Evolutionary conservation across 1,140 invertebrate genomes (phyloP).

Genomic region (Diorhabda sublineata): DNA sequence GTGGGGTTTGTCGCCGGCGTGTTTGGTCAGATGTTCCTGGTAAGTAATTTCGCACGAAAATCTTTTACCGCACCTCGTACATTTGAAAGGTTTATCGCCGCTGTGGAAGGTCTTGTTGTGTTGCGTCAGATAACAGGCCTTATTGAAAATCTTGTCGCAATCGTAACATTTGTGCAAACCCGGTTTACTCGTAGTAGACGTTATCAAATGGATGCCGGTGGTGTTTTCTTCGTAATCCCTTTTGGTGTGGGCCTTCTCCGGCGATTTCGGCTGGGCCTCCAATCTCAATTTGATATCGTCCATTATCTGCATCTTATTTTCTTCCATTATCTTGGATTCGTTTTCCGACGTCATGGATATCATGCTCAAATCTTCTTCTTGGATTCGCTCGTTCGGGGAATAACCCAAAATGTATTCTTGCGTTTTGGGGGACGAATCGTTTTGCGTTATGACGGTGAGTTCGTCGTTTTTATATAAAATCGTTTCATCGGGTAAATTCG

Average conservation of each 20-base stretch:
- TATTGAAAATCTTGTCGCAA: conserved; percentile 81
- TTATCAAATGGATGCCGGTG: conserved; percentile 33
- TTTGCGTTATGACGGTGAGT: conserved; percentile 22
- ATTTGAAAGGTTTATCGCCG: conserved; percentile 82
- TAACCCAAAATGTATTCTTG: conserved; percentile 22
- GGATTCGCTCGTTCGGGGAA: conserved; percentile 28
- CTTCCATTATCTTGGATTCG: conserved; percentile 21
- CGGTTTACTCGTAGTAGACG: conserved; percentile 24
- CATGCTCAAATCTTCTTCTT: conserved; percentile 12
- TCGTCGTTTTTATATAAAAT: conserved; percentile 28
- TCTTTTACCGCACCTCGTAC: conserved; percentile 76
- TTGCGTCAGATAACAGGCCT: conserved; percentile 82
- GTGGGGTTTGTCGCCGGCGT: conserved; percentile 80
- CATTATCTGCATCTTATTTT: conserved; percentile 24
- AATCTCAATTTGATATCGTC: conserved; percentile 28
- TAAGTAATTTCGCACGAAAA: conserved; percentile 65
- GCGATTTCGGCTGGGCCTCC: conserved; percentile 31
- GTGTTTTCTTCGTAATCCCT: conserved; percentile 36
- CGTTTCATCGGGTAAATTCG: conserved; percentile 19
- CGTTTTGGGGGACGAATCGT: not conserved
- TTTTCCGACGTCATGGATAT: conserved; percentile 8
- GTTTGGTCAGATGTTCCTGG: conserved; percentile 69
- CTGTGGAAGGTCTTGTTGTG: conserved; percentile 86
- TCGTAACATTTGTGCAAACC: conserved; percentile 68
- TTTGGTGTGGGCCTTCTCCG: conserved; percentile 40